phyloP scores from a whole-genome alignment of 2,797 vertebrate genomes.

The Saxicola maurus region DNA sequence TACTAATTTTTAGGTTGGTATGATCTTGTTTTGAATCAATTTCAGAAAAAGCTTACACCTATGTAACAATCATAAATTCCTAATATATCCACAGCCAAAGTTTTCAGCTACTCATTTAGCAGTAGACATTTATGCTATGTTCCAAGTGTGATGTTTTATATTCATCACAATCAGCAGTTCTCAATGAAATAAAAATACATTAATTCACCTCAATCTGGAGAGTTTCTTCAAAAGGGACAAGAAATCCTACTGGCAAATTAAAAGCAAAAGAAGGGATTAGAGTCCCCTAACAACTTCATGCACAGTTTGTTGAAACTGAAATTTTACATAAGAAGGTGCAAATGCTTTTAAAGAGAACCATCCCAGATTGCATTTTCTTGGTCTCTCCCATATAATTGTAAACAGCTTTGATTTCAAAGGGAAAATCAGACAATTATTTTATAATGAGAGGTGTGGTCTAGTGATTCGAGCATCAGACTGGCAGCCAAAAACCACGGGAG shows the following conservation, averaged over 20 bases:
- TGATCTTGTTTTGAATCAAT: background rate
- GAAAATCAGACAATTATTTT: constrained; percentile 59
- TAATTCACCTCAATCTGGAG: background rate
- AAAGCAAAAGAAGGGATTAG: background rate
- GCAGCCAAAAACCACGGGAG: constrained; percentile 47
- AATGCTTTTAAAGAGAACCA: constrained; percentile 29
- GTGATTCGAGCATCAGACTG: constrained; percentile 38
- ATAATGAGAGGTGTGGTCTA: constrained; percentile 59
- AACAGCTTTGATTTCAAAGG: constrained; percentile 67
- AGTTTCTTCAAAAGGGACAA: background rate
- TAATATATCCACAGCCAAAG: background rate
- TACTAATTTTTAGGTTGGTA: background rate
- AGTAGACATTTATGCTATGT: background rate
- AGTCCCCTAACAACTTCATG: background rate
- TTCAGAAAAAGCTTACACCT: background rate
- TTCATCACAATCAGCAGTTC: background rate
- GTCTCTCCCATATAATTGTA: constrained; percentile 57
- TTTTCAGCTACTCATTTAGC: background rate
- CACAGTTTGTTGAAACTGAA: background rate
- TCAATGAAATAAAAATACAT: background rate
- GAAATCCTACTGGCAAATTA: background rate
- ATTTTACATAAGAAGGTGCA: constrained; percentile 42
- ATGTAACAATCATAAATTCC: background rate
- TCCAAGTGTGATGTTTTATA: background rate
- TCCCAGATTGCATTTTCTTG: constrained; percentile 39